Evolutionary conservation across 2,113 vertebrate genomes (phyloP).

Genomic region (Amazona vittata): DNA sequence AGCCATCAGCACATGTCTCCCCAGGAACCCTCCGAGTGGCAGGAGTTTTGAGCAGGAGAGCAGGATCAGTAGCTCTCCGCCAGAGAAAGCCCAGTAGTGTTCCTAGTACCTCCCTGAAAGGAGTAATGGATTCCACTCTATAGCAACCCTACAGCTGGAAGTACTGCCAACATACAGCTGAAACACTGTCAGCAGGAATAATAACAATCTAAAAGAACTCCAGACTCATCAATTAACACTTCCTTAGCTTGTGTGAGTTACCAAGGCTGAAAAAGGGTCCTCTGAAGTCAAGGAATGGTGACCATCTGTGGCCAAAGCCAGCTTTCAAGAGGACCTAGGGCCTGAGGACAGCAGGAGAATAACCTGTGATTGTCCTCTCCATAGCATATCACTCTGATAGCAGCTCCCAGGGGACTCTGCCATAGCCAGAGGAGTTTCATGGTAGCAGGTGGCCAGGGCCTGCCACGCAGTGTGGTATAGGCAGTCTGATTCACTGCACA

Average conservation of each 20-base stretch:
- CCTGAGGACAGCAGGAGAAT: background rate
- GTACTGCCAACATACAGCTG: background rate
- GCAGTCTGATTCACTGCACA: background rate
- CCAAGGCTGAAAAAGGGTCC: background rate
- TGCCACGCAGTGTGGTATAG: background rate
- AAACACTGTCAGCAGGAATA: background rate
- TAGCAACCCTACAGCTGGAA: background rate
- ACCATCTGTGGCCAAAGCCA: background rate
- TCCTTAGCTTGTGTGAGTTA: background rate
- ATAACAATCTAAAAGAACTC: background rate
- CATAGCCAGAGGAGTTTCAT: background rate
- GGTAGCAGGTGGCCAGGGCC: fast-evolving
- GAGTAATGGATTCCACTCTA: background rate
- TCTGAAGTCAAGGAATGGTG: background rate
- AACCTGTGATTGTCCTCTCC: background rate
- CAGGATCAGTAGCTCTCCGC: background rate
- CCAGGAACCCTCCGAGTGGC: background rate
- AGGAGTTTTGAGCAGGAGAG: background rate
- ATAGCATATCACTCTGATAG: background rate
- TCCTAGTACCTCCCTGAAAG: background rate
- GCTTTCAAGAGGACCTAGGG: background rate
- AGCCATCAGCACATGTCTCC: background rate
- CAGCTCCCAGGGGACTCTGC: background rate
- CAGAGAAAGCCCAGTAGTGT: background rate
- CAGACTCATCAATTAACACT: background rate